phyloP scores from a whole-genome alignment of 2,888 invertebrate species.

The Epistrophe grossulariae region DNA sequence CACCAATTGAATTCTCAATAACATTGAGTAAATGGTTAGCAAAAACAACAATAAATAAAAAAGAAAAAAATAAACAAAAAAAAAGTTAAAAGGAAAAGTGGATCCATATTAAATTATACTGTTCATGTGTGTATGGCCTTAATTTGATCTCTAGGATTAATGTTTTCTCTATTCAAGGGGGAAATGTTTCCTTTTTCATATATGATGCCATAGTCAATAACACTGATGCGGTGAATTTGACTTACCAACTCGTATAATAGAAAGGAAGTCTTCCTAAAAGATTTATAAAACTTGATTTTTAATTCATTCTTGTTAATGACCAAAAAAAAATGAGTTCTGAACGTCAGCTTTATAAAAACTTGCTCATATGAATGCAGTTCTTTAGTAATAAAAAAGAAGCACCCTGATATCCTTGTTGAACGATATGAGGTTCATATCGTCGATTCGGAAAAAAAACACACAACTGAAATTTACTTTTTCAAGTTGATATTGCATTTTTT shows the following conservation, averaged over 20 bases:
- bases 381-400: too few species aligned
- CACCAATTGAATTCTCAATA: constrained; percentile 71
- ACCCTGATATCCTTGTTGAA: too few species aligned
- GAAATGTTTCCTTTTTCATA: constrained; percentile 7
- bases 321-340: too few species aligned
- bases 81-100: constrained; percentile 26
- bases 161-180: constrained; percentile 24
- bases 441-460: too few species aligned
- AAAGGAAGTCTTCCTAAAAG: background rate
- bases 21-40: constrained; percentile 57
- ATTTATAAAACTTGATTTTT: background rate
- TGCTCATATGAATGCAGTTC: too few species aligned
- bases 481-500: too few species aligned
- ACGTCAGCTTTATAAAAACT: too few species aligned
- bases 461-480: too few species aligned
- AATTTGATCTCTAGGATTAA: constrained; percentile 60
- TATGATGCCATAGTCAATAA: background rate
- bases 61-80: too few species aligned
- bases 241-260: background rate
- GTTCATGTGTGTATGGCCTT: constrained; percentile 59
- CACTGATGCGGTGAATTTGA: constrained; percentile 44
- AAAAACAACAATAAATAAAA: background rate
- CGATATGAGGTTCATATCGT: too few species aligned
- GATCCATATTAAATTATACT: constrained; percentile 37
- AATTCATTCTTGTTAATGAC: background rate